phyloP scores from a whole-genome alignment of 2,113 vertebrate species.

The Rousettus leschenaultii region DNA sequence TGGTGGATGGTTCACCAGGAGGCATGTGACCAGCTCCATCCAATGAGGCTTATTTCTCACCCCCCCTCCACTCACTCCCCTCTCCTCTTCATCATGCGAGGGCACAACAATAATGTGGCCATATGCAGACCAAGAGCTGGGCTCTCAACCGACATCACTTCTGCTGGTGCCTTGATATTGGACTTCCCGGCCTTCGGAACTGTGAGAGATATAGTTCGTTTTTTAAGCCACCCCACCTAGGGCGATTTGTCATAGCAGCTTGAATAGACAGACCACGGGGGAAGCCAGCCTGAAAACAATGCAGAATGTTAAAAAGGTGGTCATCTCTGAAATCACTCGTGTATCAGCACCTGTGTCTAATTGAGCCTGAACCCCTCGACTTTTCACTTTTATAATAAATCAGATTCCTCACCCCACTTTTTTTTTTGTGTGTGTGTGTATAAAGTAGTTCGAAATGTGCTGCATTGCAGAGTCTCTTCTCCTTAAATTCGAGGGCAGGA shows the following conservation, averaged over 20 bases:
- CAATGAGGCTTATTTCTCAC: neutral
- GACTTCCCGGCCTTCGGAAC: neutral
- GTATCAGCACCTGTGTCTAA: neutral
- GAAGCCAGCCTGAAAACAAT: neutral
- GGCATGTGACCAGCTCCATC: neutral
- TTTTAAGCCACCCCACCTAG: neutral
- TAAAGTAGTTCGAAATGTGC: neutral
- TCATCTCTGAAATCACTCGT: neutral
- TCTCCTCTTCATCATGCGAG: neutral
- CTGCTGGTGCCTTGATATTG: neutral
- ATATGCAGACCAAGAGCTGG: neutral
- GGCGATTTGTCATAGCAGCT: neutral
- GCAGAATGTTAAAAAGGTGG: neutral
- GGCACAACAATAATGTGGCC: accelerated
- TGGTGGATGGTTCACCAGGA: neutral
- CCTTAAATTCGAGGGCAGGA: too few relatives aligned
- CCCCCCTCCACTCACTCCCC: neutral
- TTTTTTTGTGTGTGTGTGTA: too few relatives aligned
- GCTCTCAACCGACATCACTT: neutral
- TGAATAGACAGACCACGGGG: neutral
- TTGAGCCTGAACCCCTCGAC: neutral
- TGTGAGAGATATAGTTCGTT: neutral
- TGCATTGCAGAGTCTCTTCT: neutral
- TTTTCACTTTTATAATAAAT: neutral
- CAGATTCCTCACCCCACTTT: neutral